Base-by-base conservation (phyloP, 2,888 invertebrate genomes). In the Volucella inflata region DNA sequence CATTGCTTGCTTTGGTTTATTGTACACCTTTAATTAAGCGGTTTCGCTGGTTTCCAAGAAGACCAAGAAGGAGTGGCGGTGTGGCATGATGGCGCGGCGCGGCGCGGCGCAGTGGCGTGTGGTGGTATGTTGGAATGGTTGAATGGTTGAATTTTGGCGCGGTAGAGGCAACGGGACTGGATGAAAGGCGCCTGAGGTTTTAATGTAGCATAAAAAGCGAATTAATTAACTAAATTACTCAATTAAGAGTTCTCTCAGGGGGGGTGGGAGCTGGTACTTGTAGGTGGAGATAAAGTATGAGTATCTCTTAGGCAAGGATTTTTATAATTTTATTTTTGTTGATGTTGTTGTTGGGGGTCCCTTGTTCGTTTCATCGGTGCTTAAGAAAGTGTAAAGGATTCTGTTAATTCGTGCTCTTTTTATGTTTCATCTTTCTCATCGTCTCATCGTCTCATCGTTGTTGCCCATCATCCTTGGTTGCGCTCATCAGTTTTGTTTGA, bases 161-260 rank as follows among this genome's bases (percentile, higher is more conserved):
- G 30, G 30, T 30, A 30, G 30, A 0, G 6, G 17, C 17, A 3
- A n/a, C 30, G 65, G 67, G 48, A 44, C 6, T 62, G 68, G 50
- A 72, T 81, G 76, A 72, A 85, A 77, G 72, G 71, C 75, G 74
- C 82, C 82, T 74, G 81, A 82, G 82, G 82, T 74, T 87, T 82
- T 78, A 82, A 82, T 87, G 87, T 82, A 77, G 87, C 87, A 87
- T 82, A 87, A 87, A 87, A 87, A 87, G 87, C 82, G 82, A 87
- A 87, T 87, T 87, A 87, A 87, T 87, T 87, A 87, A 78, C 82
- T 78, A 82, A 82, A 87, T 87, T 87, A 87, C 87, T 82, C 87
- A 87, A 87, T 87, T 87, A 87, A 78, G 82, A 87, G 68, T 77
- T 76, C 51, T 55, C 46, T 21, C 46, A 51, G 42, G 36, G 60